Evolutionary conservation across 2,888 invertebrate species (phyloP).

Genomic region (Chloroclysta siterata): DNA sequence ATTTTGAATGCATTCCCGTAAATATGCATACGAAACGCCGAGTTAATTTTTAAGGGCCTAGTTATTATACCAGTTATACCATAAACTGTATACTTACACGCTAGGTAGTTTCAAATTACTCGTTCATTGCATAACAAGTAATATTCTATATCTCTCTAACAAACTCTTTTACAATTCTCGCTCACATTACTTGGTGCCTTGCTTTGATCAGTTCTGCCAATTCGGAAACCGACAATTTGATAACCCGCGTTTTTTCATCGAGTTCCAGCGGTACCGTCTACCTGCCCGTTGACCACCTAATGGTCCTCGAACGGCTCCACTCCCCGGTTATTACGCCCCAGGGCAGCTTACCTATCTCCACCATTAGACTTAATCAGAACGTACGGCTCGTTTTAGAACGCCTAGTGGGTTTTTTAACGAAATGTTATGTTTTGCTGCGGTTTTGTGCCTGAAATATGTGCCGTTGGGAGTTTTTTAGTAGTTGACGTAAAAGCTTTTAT

Average conservation of each 20-base stretch:
- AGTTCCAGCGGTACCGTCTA: conserved; percentile 36
- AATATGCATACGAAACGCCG: conserved; percentile 15
- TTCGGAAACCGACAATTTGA: conserved; percentile 8
- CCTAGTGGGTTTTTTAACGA: conserved; percentile 51
- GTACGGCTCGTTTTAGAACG: conserved; percentile 52
- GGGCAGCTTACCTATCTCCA: conserved; percentile 47
- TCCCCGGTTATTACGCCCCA: conserved; percentile 48
- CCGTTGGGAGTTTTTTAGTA: conserved; percentile 24
- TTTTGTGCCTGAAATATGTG: conserved; percentile 15
- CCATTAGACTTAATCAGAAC: conserved; percentile 68
- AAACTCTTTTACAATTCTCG: background rate
- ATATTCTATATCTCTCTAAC: background rate
- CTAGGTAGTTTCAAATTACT: background rate
- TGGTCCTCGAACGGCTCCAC: conserved; percentile 45
- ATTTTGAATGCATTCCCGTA: conserved; percentile 26
- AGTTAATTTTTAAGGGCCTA: conserved; percentile 24
- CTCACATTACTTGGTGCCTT: background rate
- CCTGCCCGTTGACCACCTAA: conserved; percentile 60
- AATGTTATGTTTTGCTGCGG: conserved; percentile 36
- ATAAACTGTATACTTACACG: background rate
- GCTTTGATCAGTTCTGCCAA: background rate
- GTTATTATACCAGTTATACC: conserved; percentile 12
- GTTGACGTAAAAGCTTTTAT: conserved; percentile 26
- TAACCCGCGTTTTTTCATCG: conserved; percentile 16
- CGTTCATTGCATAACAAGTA: conserved; percentile 5